Percentiles rank a stretch among this genome's conserved stretches.
Evolutionary conservation across 2,888 invertebrate genomes (phyloP).

Genomic region (Nemoura dubitans): DNA sequence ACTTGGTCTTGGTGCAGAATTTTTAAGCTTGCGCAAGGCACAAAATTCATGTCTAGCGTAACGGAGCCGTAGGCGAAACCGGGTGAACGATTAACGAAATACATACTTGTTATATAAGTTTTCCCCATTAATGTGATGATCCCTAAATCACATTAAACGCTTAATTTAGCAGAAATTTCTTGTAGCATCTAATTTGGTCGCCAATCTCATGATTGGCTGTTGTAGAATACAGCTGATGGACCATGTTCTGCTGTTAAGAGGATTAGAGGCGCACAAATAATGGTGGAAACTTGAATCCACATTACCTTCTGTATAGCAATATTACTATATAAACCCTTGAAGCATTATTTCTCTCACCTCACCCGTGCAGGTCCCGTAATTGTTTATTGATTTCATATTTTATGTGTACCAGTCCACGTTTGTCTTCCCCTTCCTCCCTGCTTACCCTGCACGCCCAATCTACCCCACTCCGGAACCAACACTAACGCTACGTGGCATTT

Average conservation of each 20-base stretch:
- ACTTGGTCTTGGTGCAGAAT: too few relatives aligned
- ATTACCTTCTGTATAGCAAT: background rate
- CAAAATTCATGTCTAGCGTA: too few relatives aligned
- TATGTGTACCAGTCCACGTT: background rate
- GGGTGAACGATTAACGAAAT: too few relatives aligned
- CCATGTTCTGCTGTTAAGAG: conserved; percentile 4
- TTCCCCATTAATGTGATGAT: background rate
- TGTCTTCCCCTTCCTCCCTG: background rate
- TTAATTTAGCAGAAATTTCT: conserved; percentile 7
- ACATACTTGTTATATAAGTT: background rate
- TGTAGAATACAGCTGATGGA: background rate
- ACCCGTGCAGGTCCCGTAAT: background rate
- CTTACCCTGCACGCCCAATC: too few relatives aligned
- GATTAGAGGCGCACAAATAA: background rate
- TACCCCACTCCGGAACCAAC: background rate
- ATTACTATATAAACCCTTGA: background rate
- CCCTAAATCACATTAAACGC: background rate
- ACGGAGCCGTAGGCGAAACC: background rate
- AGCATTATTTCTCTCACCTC: background rate
- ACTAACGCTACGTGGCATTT: background rate
- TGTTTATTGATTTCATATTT: conserved; percentile 12
- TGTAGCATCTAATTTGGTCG: background rate
- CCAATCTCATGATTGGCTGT: background rate
- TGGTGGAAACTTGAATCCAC: background rate
- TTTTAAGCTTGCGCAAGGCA: too few relatives aligned